Percentiles rank a stretch among this genome's conserved stretches.
These are phyloP conservation scores for Apostichopus leukothele DNA, from an alignment of 53 echinoderm and acorn worm genomes.

Conservation along the genomic window DNA sequence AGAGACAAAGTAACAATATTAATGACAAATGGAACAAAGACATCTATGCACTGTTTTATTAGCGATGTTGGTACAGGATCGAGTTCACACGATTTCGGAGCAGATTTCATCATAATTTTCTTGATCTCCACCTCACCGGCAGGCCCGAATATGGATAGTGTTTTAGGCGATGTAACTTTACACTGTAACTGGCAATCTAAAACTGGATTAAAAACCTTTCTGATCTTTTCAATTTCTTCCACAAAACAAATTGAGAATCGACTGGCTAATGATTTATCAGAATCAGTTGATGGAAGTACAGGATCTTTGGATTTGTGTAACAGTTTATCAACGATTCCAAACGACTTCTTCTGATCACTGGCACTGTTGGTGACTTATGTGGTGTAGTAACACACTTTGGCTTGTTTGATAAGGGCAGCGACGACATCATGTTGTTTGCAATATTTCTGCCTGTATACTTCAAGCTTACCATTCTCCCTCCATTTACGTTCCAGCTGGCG, in stretches of 20 bases:
- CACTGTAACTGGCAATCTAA: not conserved
- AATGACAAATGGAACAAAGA: not conserved
- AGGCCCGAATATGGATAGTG: not conserved
- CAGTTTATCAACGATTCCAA: constrained; percentile 45
- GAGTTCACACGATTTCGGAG: not conserved
- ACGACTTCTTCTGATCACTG: constrained; percentile 12
- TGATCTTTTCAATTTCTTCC: constrained; percentile 31
- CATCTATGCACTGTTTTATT: not conserved
- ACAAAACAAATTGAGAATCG: not conserved
- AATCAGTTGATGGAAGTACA: constrained; percentile 26
- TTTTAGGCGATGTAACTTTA: too few species aligned
- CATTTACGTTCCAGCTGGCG: too few species aligned
- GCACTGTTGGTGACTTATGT: not conserved
- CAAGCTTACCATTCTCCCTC: too few species aligned
- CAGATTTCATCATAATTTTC: not conserved
- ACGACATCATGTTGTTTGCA: too few species aligned
- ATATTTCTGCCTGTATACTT: too few species aligned
- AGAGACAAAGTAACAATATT: not conserved
- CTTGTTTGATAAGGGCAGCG: too few species aligned
- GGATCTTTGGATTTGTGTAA: constrained; percentile 38
- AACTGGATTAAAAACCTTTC: constrained; percentile 6
- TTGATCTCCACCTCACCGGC: not conserved
- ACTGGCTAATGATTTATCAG: not conserved
- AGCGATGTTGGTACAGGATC: not conserved
- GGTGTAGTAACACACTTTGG: not conserved